phyloP scores from a whole-genome alignment of 2,113 vertebrate species.

The Oncorhynchus clarkii region DNA sequence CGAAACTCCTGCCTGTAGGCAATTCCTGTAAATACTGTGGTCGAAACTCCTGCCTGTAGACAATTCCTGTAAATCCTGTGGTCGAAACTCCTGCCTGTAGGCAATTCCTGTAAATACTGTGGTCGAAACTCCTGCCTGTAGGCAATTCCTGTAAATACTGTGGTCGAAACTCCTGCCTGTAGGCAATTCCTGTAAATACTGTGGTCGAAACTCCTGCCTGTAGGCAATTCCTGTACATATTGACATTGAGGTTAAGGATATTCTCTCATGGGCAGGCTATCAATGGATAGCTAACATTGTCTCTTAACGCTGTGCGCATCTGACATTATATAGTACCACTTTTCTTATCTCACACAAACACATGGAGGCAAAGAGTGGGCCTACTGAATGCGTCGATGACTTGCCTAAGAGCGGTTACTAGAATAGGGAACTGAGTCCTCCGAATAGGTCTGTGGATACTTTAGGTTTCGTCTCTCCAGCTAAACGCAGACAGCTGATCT shows the following conservation, averaged over 20 bases:
- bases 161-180: constrained; percentile 56
- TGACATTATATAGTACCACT: not conserved
- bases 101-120: not conserved
- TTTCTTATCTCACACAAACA: too few species aligned
- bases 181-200: too few species aligned
- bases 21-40: not conserved
- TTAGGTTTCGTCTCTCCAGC: constrained; percentile 58
- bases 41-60: too few species aligned
- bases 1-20: too few species aligned
- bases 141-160: not conserved
- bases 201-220: constrained; percentile 68
- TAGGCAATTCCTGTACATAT: constrained; percentile 72
- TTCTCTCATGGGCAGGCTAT: constrained; percentile 68
- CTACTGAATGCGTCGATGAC: not conserved
- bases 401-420: constrained; percentile 28
- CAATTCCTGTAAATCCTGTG: not conserved
- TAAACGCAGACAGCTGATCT: constrained; percentile 65
- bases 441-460: constrained; percentile 44
- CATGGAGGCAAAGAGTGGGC: not conserved
- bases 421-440: constrained; percentile 44
- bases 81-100: too few species aligned
- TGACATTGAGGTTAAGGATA: constrained; percentile 71
- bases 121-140: too few species aligned
- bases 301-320: constrained; percentile 49
- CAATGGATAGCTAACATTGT: constrained; percentile 56